Conservation (phyloP, 2,888 invertebrate species). For the Dryocosmus kuriphilus region DNA sequence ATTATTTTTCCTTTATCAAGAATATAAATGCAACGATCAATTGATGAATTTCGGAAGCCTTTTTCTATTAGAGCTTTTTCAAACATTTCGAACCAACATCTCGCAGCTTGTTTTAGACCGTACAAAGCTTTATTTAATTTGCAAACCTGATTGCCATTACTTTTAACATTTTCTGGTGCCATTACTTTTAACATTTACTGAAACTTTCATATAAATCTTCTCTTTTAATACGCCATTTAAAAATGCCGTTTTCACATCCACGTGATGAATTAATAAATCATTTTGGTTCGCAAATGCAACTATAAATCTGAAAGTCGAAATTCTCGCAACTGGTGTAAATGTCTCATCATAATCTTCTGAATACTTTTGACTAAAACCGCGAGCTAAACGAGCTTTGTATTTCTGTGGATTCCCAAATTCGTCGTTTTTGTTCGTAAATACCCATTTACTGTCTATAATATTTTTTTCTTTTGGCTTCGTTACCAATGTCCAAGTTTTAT, state of each 20-base stretch:
- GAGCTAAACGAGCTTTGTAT: too few relatives aligned
- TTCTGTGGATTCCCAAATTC: too few relatives aligned
- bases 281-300: conserved; percentile 49
- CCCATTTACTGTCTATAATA: too few relatives aligned
- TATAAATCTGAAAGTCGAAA: conserved; percentile 50
- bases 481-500: too few relatives aligned
- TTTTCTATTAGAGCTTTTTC: conserved; percentile 43
- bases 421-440: too few relatives aligned
- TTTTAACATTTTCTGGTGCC: too few relatives aligned
- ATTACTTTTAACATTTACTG: too few relatives aligned
- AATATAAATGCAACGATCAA: conserved; percentile 50
- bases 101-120: conserved; percentile 48
- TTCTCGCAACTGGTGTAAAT: conserved; percentile 51
- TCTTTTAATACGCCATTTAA: too few relatives aligned
- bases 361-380: conserved; percentile 49
- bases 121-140: too few relatives aligned
- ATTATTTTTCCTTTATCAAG: conserved; percentile 41
- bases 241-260: conserved; percentile 50
- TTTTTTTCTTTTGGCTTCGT: too few relatives aligned
- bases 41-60: conserved; percentile 48
- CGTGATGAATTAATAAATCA: conserved; percentile 48
- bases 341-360: conserved; percentile 49
- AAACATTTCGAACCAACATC: conserved; percentile 44
- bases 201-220: too few relatives aligned
- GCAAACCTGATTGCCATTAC: too few relatives aligned